Percentiles rank a stretch among this genome's conserved stretches.
These are phyloP conservation scores for Brachionus rubens DNA, from an alignment of 1,140 invertebrate genomes.

Conservation along the genomic window DNA sequence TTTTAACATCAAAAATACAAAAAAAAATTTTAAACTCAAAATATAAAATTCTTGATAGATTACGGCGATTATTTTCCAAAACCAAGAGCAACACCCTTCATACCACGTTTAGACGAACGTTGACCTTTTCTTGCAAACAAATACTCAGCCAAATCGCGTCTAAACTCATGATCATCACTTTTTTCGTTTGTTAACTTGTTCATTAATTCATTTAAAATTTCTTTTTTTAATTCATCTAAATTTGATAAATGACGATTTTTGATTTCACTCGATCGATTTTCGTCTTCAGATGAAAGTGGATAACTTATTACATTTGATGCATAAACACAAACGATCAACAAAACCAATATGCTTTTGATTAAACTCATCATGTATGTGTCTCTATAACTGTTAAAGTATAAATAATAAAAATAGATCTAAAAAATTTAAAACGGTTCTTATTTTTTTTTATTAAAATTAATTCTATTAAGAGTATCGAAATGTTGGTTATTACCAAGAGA, in stretches of 20 bases:
- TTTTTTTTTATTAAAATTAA: too few species aligned
- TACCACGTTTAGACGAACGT: background rate
- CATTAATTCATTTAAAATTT: background rate
- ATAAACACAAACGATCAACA: background rate
- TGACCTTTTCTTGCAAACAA: background rate
- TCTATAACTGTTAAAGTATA: too few species aligned
- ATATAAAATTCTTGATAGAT: too few species aligned
- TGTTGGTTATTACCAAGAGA: too few species aligned
- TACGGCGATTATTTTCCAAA: slow-evolving; percentile 19
- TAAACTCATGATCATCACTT: background rate
- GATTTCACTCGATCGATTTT: background rate
- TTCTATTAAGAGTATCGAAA: too few species aligned
- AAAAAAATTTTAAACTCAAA: too few species aligned
- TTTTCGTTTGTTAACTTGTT: background rate
- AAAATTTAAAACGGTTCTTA: too few species aligned
- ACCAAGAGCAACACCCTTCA: slow-evolving; percentile 29
- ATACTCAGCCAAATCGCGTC: slow-evolving; percentile 1
- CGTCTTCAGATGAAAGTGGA: background rate
- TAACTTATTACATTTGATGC: background rate
- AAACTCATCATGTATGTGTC: too few species aligned
- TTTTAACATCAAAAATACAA: too few species aligned
- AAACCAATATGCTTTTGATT: background rate
- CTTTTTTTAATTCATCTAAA: background rate
- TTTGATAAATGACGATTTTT: background rate
- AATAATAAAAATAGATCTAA: too few species aligned